phyloP scores from a whole-genome alignment of 2,797 vertebrate species.

The Sebastes trivittatus region DNA sequence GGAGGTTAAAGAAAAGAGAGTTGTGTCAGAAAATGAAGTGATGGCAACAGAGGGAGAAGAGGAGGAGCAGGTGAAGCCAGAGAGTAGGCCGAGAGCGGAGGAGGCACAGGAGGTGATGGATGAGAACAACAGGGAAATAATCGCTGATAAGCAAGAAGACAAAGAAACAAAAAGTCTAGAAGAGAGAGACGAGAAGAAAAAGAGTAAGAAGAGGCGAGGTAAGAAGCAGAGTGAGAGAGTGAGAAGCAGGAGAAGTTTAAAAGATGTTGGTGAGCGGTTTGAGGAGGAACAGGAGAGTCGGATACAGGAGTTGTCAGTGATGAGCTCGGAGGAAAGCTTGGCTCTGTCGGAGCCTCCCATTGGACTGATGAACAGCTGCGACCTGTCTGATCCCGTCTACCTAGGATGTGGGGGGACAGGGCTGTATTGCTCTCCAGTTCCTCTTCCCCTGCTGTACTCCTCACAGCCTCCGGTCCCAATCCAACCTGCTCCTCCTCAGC shows the following conservation, averaged over 20 bases:
- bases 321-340: conserved; percentile 37
- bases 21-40: conserved; percentile 46
- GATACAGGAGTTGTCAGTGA: conserved; percentile 15
- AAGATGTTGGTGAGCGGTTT: conserved; percentile 4
- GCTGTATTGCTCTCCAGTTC: conserved; percentile 39
- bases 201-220: conserved; percentile 48
- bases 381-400: conserved; percentile 64
- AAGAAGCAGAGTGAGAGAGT: conserved; percentile 54
- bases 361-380: conserved; percentile 53
- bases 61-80: conserved; percentile 52
- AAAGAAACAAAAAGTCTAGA: conserved; percentile 28
- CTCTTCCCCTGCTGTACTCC: conserved; percentile 46
- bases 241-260: conserved; percentile 45
- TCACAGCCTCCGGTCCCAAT: conserved; percentile 41
- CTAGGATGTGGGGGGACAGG: conserved; percentile 45
- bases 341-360: conserved; percentile 38
- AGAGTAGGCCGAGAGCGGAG: conserved; percentile 39
- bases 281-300: conserved; percentile 28
- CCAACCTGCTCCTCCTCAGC: conserved; percentile 48
- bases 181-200: conserved; percentile 55
- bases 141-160: conserved; percentile 17
- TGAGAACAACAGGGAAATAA: conserved; percentile 20
- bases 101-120: conserved; percentile 50
- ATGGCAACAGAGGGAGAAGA: conserved; percentile 58
- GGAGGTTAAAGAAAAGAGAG: conserved; percentile 30